Conservation (phyloP, 2,113 vertebrate genomes). For the Riparia riparia region DNA sequence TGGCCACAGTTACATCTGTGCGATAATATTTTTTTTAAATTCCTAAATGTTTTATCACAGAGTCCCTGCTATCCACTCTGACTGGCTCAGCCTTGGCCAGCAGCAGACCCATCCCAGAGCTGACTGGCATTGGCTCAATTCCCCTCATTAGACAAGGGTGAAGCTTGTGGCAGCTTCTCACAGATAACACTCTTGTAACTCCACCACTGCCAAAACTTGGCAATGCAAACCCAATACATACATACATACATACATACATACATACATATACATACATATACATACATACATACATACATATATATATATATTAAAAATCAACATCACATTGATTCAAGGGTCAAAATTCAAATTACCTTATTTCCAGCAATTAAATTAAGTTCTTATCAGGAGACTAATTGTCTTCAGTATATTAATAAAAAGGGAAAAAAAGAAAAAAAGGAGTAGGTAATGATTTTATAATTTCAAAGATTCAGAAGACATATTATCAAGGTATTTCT, state of each 20-base stretch:
- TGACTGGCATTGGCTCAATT: background rate
- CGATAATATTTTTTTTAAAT: background rate
- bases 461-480: background rate
- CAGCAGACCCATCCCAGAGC: accelerated
- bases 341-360: background rate
- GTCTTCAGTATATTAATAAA: background rate
- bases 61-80: background rate
- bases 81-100: background rate
- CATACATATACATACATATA: no score
- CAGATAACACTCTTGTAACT: background rate
- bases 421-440: background rate
- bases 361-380: background rate
- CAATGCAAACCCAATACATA: background rate
- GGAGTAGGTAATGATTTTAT: background rate
- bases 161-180: background rate
- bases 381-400: background rate
- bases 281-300: no score
- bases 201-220: background rate
- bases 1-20: background rate
- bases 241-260: no score
- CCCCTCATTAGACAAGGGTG: background rate
- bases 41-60: background rate
- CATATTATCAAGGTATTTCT: background rate
- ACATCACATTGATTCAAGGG: background rate
- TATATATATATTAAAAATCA: background rate